These are phyloP conservation scores for Tenthredo livida DNA, from an alignment of 2,888 invertebrate species.

Conservation along the genomic window DNA sequence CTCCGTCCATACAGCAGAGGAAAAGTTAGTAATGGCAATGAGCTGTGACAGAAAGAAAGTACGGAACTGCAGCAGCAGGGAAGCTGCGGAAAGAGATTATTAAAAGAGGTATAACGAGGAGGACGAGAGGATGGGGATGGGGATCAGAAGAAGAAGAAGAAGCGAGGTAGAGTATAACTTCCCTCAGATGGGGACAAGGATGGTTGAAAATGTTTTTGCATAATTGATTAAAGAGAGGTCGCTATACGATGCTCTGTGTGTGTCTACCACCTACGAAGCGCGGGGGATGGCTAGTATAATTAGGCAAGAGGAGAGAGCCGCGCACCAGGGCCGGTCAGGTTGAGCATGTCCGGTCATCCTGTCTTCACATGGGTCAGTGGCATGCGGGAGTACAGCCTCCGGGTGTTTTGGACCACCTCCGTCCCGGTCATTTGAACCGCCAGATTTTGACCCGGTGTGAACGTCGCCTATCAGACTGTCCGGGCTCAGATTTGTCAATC, in stretches of 20 bases:
- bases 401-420: neutral
- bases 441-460: neutral
- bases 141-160: conserved; percentile 18
- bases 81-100: conserved; percentile 34
- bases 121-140: conserved; percentile 37
- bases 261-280: conserved; percentile 21
- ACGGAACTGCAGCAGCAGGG: neutral
- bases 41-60: neutral
- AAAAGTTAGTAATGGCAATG: neutral
- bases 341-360: neutral
- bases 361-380: neutral
- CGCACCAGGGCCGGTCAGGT: neutral
- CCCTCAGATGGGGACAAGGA: neutral
- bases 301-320: conserved; percentile 9
- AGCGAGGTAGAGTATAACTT: conserved; percentile 42
- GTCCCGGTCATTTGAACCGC: neutral
- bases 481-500: neutral
- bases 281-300: conserved; percentile 31
- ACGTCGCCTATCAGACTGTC: neutral
- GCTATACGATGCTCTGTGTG: conserved; percentile 32
- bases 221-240: conserved; percentile 77
- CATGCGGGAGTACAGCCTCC: neutral
- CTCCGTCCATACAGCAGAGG: neutral
- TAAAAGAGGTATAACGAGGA: conserved; percentile 52
- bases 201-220: conserved; percentile 73